phyloP scores from a whole-genome alignment of 2,888 invertebrate genomes.

The Monoplex corrugatus region DNA sequence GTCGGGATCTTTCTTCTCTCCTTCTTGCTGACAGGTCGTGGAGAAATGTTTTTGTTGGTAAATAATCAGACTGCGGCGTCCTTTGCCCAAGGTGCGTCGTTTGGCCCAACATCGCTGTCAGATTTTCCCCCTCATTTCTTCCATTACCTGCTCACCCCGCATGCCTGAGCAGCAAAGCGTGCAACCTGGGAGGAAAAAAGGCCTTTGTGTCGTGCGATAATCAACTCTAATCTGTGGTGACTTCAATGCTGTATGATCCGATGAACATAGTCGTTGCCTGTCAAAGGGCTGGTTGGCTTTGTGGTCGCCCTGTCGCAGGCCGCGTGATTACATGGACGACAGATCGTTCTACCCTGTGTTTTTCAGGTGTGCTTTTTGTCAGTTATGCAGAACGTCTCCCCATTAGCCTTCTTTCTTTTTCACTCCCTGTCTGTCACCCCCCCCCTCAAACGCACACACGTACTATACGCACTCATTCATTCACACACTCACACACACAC shows the following conservation, averaged over 20 bases:
- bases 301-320: not conserved
- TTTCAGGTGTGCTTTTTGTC: not conserved
- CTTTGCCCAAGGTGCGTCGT: constrained; percentile 3
- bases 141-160: not conserved
- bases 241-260: constrained; percentile 36
- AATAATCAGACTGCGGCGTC: constrained; percentile 29
- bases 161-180: constrained; percentile 43
- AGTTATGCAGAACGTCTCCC: constrained; percentile 24
- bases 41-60: constrained; percentile 24
- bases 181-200: not conserved
- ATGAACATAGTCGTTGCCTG: constrained; percentile 25
- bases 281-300: constrained; percentile 41
- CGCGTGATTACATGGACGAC: not conserved
- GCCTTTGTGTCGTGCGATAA: constrained; percentile 15
- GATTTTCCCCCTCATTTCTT: constrained; percentile 39
- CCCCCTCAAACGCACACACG: not conserved
- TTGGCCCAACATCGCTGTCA: constrained; percentile 23
- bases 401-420: not conserved
- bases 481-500: constrained; percentile 36
- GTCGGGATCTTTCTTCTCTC: not conserved
- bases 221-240: constrained; percentile 31
- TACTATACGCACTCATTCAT: not conserved
- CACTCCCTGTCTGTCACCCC: not conserved
- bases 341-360: not conserved
- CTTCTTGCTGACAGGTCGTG: constrained; percentile 29